Evolutionary conservation across 1,140 invertebrate genomes (phyloP).

Genomic region (Lepidurus packardi): DNA sequence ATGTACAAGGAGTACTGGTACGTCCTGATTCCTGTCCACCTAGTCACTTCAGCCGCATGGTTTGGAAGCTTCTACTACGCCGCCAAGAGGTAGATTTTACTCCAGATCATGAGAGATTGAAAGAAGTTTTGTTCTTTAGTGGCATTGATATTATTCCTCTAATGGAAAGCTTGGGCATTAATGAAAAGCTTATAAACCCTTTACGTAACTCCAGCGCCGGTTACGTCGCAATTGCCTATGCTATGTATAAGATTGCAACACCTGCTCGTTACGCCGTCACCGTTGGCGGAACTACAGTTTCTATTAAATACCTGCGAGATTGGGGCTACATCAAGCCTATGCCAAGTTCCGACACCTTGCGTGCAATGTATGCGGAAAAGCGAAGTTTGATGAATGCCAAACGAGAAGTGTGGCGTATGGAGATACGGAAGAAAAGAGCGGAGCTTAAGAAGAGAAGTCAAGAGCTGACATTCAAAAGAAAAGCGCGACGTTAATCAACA

Average conservation of each 20-base stretch:
- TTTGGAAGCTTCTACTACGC: constrained; percentile 75
- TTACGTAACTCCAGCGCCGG: constrained; percentile 71
- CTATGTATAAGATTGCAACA: constrained; percentile 84
- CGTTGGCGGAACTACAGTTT: constrained; percentile 66
- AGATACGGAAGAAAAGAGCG: constrained; percentile 26
- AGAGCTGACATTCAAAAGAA: not conserved
- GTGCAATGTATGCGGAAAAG: constrained; percentile 55
- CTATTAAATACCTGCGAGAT: constrained; percentile 60
- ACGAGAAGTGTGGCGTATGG: constrained; percentile 16
- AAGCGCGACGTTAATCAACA: not conserved
- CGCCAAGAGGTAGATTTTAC: constrained; percentile 65
- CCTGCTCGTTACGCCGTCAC: constrained; percentile 86
- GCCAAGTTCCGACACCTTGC: constrained; percentile 54
- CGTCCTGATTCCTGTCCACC: constrained; percentile 81
- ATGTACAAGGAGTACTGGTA: constrained; percentile 94
- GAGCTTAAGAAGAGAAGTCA: constrained; percentile 28
- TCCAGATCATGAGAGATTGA: constrained; percentile 13
- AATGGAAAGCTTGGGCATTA: constrained; percentile 65
- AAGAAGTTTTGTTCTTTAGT: constrained; percentile 52
- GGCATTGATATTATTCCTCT: constrained; percentile 76
- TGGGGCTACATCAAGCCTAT: constrained; percentile 64
- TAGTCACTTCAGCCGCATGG: constrained; percentile 78
- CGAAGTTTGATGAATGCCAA: constrained; percentile 48
- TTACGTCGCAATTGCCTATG: constrained; percentile 79
- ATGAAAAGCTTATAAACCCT: constrained; percentile 66